A percentile compares a stretch with the other conserved stretches of the same genome.
phyloP scores from a whole-genome alignment of 2,113 vertebrate genomes.

The Laticauda laticaudata region DNA sequence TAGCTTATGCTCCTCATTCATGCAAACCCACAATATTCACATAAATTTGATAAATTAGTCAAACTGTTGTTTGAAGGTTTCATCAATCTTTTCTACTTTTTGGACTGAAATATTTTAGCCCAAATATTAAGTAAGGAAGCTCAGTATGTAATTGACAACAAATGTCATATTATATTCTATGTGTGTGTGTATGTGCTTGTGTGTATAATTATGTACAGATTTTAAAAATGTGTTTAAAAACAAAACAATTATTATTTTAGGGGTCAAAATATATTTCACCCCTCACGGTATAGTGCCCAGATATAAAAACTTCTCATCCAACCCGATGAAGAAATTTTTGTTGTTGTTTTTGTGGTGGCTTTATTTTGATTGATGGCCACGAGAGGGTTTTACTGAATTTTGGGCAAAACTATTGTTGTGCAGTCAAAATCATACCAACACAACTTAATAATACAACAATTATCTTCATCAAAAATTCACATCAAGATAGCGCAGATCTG shows the following conservation, averaged over 20 bases:
- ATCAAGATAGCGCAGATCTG: neutral
- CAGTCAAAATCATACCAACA: neutral
- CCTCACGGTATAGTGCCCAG: neutral
- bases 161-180: neutral
- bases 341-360: neutral
- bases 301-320: neutral
- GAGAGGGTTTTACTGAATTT: too few species aligned
- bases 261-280: neutral
- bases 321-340: too few species aligned
- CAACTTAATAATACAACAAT: neutral
- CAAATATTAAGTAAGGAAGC: conserved; percentile 17
- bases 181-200: neutral
- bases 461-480: neutral
- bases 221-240: neutral
- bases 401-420: neutral
- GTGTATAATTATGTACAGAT: neutral
- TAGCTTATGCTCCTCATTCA: neutral
- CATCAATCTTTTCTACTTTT: conserved; percentile 6
- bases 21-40: neutral
- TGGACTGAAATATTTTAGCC: neutral
- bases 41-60: neutral
- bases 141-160: conserved; percentile 3
- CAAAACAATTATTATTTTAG: neutral
- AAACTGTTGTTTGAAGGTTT: neutral
- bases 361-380: neutral